A percentile compares a stretch with the other conserved stretches of the same genome.
Conservation (phyloP, 2,888 invertebrate genomes). For the Tanaodytes sp. region DNA sequence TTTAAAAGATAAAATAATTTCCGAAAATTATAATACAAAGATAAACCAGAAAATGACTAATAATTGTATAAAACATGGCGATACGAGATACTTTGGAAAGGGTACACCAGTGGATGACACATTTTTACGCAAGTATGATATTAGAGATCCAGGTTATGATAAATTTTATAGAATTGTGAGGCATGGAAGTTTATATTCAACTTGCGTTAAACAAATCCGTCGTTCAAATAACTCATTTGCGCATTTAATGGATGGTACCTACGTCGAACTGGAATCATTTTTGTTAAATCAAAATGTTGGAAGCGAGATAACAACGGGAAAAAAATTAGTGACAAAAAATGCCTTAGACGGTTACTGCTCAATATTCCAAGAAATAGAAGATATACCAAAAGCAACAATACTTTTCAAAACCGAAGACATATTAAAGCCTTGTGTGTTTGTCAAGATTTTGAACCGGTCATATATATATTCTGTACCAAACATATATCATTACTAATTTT, state of each 20-base stretch:
- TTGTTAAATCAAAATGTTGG: neutral
- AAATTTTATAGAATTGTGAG: neutral
- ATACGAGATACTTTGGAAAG: neutral
- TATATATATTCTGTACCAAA: no score
- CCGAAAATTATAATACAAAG: neutral
- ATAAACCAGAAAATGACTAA: neutral
- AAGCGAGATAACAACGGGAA: neutral
- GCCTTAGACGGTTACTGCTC: neutral
- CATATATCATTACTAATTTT: no score
- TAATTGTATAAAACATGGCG: neutral
- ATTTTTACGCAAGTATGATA: neutral
- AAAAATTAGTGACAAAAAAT: neutral
- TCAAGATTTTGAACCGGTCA: no score
- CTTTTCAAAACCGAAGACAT: no score
- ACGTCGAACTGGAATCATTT: neutral
- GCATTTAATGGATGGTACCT: neutral
- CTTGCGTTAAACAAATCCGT: neutral
- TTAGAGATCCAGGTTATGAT: neutral
- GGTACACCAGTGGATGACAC: neutral
- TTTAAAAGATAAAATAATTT: neutral
- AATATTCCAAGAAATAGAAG: conserved; percentile 1
- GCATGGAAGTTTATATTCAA: neutral
- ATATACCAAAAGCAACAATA: no score
- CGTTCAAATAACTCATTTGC: conserved; percentile 5
- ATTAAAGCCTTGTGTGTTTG: no score